phyloP scores from a whole-genome alignment of 2,888 invertebrate genomes.

The Colletes collaris region DNA sequence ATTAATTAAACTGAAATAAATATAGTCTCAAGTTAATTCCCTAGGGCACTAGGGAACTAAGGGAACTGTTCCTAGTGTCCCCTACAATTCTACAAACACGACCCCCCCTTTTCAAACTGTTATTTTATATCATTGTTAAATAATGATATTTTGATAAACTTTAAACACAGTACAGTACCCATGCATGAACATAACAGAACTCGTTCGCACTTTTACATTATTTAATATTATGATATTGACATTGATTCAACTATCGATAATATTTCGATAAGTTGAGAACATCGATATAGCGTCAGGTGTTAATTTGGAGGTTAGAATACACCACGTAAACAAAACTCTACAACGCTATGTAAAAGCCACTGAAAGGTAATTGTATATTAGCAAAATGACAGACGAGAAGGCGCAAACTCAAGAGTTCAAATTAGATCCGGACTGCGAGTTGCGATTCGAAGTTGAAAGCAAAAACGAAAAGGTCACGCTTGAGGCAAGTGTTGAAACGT shows the following conservation, averaged over 20 bases:
- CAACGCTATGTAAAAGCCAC: background rate
- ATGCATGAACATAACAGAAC: no score
- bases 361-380: background rate
- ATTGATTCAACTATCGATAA: constrained; percentile 4
- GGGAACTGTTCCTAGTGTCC: no score
- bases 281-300: constrained; percentile 3
- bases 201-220: no score
- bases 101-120: no score
- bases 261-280: background rate
- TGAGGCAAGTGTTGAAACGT: constrained; percentile 85
- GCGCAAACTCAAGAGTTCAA: constrained; percentile 88
- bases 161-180: no score
- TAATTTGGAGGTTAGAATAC: constrained; percentile 6
- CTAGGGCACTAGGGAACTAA: no score
- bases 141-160: no score
- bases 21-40: no score
- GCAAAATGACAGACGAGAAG: constrained; percentile 78
- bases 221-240: no score
- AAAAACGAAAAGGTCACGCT: constrained; percentile 92
- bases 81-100: no score
- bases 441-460: constrained; percentile 97
- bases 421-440: constrained; percentile 93
- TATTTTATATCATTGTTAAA: no score
- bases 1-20: no score
- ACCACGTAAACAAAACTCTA: constrained; percentile 16